Evolutionary conservation across 2,113 vertebrate genomes (phyloP).

Genomic region (Clarias magur): DNA sequence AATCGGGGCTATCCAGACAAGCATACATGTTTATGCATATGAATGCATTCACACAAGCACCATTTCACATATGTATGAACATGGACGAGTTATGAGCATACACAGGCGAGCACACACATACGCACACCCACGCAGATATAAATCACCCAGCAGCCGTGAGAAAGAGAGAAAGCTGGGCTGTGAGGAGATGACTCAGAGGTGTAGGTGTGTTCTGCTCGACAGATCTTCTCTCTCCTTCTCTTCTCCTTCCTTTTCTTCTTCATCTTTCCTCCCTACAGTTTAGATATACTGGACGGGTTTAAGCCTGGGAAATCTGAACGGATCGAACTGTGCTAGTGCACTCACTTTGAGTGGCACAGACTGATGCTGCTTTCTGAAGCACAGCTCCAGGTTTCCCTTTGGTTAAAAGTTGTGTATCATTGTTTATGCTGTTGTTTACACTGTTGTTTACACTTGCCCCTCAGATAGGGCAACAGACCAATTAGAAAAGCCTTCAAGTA

Average conservation of each 20-base stretch:
- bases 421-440: not conserved
- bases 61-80: conserved; percentile 7
- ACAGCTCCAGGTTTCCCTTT: conserved; percentile 1
- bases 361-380: conserved; percentile 1
- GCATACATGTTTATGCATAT: not conserved
- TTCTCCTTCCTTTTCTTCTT: conserved; percentile 30
- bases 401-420: not conserved
- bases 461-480: not conserved
- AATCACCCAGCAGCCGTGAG: conserved; percentile 38
- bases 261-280: conserved; percentile 22
- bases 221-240: conserved; percentile 41
- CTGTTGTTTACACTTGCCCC: not conserved
- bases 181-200: conserved; percentile 59
- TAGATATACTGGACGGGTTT: conserved; percentile 48
- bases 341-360: conserved; percentile 21
- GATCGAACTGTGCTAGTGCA: conserved; percentile 29
- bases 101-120: conserved; percentile 24
- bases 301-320: conserved; percentile 39
- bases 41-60: not conserved
- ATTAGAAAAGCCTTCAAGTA: not conserved
- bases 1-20: conserved; percentile 4
- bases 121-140: conserved; percentile 33
- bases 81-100: conserved; percentile 28
- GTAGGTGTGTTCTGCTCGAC: conserved; percentile 57
- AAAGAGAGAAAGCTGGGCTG: conserved; percentile 46